Evolutionary conservation across 1,140 invertebrate genomes (phyloP).

Genomic region (Leptinotarsa defecta): DNA sequence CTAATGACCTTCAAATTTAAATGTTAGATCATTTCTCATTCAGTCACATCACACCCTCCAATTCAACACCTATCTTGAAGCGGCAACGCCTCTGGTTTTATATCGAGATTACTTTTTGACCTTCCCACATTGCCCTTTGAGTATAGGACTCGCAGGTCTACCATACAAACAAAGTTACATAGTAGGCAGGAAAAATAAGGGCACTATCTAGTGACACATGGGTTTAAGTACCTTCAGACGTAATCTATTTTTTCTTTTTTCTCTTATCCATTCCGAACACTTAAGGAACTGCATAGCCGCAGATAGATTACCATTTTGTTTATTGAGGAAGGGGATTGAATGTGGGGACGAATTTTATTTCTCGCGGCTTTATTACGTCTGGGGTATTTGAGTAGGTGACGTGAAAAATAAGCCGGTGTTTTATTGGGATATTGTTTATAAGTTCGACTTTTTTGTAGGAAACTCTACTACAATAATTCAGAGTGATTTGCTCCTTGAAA

Average conservation of each 20-base stretch:
- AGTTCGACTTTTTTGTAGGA: too few species aligned
- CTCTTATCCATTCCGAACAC: neutral
- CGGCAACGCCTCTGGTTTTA: neutral
- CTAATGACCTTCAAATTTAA: too few species aligned
- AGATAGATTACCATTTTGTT: conserved; percentile 12
- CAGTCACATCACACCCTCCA: too few species aligned
- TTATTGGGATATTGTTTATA: neutral
- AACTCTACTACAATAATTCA: too few species aligned
- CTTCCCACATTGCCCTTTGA: conserved; percentile 5
- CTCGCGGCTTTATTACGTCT: neutral
- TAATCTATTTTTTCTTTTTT: conserved; percentile 1
- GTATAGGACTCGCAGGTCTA: neutral
- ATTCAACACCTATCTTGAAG: neutral
- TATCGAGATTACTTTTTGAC: neutral
- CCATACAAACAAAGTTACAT: neutral
- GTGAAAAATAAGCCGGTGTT: neutral
- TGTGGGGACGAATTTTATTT: conserved; percentile 8
- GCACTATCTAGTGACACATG: conserved; percentile 10
- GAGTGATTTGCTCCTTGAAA: too few species aligned
- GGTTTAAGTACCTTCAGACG: conserved; percentile 2
- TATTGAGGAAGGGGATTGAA: conserved; percentile 13
- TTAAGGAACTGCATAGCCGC: neutral
- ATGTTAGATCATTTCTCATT: too few species aligned
- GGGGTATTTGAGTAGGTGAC: neutral
- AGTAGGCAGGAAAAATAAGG: neutral